phyloP scores from a whole-genome alignment of 1,140 invertebrate species.

The Ceratosolen fusciceps region DNA sequence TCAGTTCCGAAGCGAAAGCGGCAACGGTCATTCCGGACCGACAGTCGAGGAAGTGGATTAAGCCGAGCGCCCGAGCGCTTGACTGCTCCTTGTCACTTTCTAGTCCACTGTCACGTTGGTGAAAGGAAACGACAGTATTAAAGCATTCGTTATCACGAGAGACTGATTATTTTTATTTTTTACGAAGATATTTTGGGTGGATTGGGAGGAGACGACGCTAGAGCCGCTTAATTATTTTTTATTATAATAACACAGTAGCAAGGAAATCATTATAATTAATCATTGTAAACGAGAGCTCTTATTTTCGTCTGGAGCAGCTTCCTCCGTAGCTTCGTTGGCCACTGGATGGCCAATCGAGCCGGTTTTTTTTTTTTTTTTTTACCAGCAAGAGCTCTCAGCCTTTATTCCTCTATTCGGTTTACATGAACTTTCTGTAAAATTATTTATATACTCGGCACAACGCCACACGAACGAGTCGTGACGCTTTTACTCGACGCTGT shows the following conservation, averaged over 20 bases:
- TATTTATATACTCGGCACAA: background rate
- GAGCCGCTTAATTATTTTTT: no score
- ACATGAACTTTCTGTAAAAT: conserved; percentile 33
- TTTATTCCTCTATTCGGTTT: conserved; percentile 9
- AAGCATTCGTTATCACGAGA: background rate
- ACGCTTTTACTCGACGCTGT: conserved; percentile 27
- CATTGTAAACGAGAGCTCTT: no score
- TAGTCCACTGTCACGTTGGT: background rate
- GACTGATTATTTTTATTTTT: conserved; percentile 28
- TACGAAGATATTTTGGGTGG: no score
- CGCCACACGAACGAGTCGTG: background rate
- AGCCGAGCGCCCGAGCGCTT: background rate
- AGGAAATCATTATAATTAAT: no score
- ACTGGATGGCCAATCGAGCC: background rate
- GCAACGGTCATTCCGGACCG: conserved; percentile 65
- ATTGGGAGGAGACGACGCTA: no score
- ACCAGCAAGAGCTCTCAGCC: no score
- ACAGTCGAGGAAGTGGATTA: conserved; percentile 79
- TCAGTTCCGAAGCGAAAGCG: conserved; percentile 50
- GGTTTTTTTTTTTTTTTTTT: conserved; percentile 26
- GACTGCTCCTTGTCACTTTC: no score
- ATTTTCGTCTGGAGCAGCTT: no score
- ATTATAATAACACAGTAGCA: no score
- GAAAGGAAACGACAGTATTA: background rate
- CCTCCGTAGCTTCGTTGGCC: no score